Evolutionary conservation across 2,113 vertebrate genomes (phyloP), one percentile per base, ranked within the genome.

Genomic region (Chaetodon auriga): DNA sequence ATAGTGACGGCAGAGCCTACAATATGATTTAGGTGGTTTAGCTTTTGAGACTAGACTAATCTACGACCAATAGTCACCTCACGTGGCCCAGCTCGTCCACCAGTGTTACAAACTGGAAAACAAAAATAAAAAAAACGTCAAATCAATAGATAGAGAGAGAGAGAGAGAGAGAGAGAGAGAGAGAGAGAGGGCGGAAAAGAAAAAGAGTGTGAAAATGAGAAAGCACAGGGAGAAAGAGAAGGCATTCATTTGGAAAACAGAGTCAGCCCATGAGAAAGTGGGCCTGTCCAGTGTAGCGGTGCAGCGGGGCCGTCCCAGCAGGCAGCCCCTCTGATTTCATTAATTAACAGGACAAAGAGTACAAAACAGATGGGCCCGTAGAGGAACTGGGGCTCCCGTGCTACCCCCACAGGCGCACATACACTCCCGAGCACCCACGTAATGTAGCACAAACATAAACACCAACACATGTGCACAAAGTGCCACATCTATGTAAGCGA

Each of bases 261-360:
- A 90, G 87, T 70, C 78, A 77, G 86, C 65, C 83, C 86, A 91
- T 89, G 92, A 93, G 89, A 93, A 90, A 94, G 86, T 85, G 83
- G 90, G 92, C 89, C 91, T 92, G 93, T 92, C 92, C 92, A 69
- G 90, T 45, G 82, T 88, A 75, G 92, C 90, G 78, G 88, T 87
- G 90, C 85, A 87, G 83, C 7, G 84, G 89, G 92, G 90, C 87
- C 81, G 74, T 91, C 94, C 89, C 94, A 95, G 93, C 93, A 93
- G 93, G 93, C 91, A 89, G 87, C 93, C 92, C 91, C 92, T 93
- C 93, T 93, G 90, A 93, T 95, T 94, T 92, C 93, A 94, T 95
- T 95, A 94, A 95, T 95, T 95, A 95, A 94, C 93, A 92, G 93
- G 94, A 95, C 94, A 94, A 94, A 94, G 92, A 93, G 90, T 87